Percentiles rank a stretch among this genome's conserved stretches.
Conservation (phyloP, 1,140 invertebrate genomes). For the Danaus melanippus region DNA sequence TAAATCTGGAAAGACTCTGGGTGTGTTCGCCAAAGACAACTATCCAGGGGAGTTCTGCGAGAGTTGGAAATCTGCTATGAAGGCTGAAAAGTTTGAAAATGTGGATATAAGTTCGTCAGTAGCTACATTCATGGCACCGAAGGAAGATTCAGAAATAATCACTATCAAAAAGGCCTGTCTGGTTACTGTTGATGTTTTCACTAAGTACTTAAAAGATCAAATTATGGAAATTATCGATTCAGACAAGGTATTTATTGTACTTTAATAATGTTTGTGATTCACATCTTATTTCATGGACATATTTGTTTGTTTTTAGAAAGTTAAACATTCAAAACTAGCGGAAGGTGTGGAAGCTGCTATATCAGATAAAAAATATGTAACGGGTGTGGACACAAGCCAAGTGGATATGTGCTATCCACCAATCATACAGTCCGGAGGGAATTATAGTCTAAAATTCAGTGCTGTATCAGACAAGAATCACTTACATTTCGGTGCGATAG, state of each 20-base stretch:
- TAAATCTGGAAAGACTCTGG: slow-evolving; percentile 91
- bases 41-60: slow-evolving; percentile 95
- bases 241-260: slow-evolving; percentile 81
- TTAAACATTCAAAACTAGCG: slow-evolving; percentile 93
- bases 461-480: slow-evolving; percentile 94
- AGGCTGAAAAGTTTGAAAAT: slow-evolving; percentile 85
- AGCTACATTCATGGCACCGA: slow-evolving; percentile 92
- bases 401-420: slow-evolving; percentile 98
- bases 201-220: slow-evolving; percentile 96
- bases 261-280: not conserved
- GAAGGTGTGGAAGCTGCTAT: slow-evolving; percentile 95
- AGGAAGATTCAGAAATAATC: slow-evolving; percentile 94
- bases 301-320: slow-evolving; percentile 80
- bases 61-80: slow-evolving; percentile 86
- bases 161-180: slow-evolving; percentile 95
- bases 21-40: slow-evolving; percentile 96
- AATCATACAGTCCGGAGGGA: slow-evolving; percentile 98
- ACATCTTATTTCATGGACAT: slow-evolving; percentile 4
- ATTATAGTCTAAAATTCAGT: slow-evolving; percentile 98
- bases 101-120: slow-evolving; percentile 90
- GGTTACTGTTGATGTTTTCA: slow-evolving; percentile 95
- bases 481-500: slow-evolving; percentile 96
- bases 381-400: slow-evolving; percentile 87
- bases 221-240: slow-evolving; percentile 99
- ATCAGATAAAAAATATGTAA: slow-evolving; percentile 94